Evolutionary conservation across 2,797 vertebrate genomes (phyloP).

Genomic region (Garrulus glandarius): DNA sequence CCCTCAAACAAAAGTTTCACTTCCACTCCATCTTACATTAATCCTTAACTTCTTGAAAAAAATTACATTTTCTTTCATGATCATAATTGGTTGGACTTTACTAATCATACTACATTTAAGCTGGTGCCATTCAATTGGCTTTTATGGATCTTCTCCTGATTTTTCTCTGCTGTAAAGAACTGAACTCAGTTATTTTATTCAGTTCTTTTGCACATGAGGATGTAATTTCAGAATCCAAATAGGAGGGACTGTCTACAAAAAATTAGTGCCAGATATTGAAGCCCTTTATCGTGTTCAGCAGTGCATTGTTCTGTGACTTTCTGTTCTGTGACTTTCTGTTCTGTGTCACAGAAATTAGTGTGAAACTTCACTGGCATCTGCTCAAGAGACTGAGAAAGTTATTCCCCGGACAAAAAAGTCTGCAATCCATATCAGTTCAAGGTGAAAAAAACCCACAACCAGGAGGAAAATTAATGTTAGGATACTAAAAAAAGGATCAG

Average conservation of each 20-base stretch:
- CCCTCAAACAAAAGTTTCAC: neutral
- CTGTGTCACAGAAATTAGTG: neutral
- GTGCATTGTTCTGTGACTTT: neutral
- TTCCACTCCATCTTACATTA: neutral
- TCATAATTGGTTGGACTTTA: neutral
- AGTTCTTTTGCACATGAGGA: neutral
- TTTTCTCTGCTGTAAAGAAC: neutral
- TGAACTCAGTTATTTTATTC: neutral
- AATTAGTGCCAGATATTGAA: neutral
- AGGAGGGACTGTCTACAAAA: neutral
- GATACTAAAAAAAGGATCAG: neutral
- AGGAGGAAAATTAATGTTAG: neutral
- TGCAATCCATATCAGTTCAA: neutral
- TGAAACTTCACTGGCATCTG: neutral
- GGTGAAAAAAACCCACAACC: rapidly evolving
- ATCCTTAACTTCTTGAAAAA: neutral
- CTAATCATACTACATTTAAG: neutral
- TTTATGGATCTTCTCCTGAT: neutral
- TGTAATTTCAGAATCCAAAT: neutral
- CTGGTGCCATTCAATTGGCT: neutral
- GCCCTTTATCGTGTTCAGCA: neutral
- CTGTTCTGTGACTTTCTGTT: neutral
- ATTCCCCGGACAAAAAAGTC: neutral
- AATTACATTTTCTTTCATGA: neutral
- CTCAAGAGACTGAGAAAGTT: neutral